A percentile compares a stretch with the other conserved stretches of the same genome.
phyloP scores from a whole-genome alignment of 2,797 vertebrate species.

The Scolopax rusticola region DNA sequence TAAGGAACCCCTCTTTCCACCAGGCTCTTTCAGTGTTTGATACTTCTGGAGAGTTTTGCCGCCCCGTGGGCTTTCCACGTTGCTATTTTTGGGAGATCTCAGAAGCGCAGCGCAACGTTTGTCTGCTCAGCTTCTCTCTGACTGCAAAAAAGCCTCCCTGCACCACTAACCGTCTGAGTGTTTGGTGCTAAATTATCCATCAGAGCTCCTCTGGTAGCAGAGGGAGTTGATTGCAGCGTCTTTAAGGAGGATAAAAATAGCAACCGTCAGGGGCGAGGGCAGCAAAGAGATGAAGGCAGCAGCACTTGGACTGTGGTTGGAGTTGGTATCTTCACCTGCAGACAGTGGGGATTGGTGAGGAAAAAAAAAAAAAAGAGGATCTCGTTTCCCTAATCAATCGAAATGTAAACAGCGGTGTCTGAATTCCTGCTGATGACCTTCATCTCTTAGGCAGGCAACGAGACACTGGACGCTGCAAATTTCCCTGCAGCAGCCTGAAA shows the following conservation, averaged over 20 bases:
- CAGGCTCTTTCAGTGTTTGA: neutral
- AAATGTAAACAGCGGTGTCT: fast-evolving
- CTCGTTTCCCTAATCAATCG: neutral
- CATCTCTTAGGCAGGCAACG: neutral
- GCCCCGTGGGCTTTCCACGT: neutral
- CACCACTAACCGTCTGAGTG: conserved; percentile 15
- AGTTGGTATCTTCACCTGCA: neutral
- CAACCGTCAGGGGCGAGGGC: neutral
- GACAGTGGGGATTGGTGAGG: neutral
- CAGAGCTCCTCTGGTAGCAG: conserved; percentile 24
- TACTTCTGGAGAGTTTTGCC: neutral
- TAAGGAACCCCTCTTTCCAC: neutral
- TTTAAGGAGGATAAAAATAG: conserved; percentile 56
- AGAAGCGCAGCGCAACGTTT: neutral
- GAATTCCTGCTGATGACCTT: neutral
- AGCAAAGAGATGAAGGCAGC: neutral
- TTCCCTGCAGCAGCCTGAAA: neutral
- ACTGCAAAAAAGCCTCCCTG: conserved; percentile 2
- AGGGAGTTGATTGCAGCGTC: conserved; percentile 49
- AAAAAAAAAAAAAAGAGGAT: neutral
- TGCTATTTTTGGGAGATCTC: conserved; percentile 25
- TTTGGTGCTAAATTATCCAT: conserved; percentile 56
- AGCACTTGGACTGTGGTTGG: neutral
- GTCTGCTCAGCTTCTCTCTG: conserved; percentile 17
- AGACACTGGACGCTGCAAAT: neutral